Evolutionary conservation across 2,113 vertebrate genomes (phyloP).

Genomic region (Oryzias melastigma): DNA sequence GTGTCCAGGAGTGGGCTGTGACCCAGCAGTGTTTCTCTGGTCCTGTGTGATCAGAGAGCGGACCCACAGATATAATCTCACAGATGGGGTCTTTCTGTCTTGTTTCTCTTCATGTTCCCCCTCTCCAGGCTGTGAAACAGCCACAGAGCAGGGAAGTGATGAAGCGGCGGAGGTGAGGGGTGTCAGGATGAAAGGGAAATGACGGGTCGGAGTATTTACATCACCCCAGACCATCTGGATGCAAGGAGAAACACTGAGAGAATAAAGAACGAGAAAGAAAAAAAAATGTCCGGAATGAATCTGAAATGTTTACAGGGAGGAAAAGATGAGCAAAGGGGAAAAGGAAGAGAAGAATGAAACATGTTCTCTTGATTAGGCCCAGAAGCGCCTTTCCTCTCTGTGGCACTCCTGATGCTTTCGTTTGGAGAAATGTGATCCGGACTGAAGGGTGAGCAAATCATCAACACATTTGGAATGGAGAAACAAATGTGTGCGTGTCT

Average conservation of each 20-base stretch:
- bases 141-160: slow-evolving; percentile 28
- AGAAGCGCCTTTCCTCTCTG: slow-evolving; percentile 34
- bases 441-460: slow-evolving; percentile 49
- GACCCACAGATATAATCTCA: slow-evolving; percentile 5
- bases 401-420: slow-evolving; percentile 26
- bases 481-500: background rate
- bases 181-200: slow-evolving; percentile 16
- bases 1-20: background rate
- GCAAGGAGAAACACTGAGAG: slow-evolving; percentile 14
- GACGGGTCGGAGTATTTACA: slow-evolving; percentile 58
- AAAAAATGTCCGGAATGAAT: slow-evolving; percentile 7
- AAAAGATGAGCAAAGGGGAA: slow-evolving; percentile 21
- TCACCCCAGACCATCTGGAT: slow-evolving; percentile 48
- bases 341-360: slow-evolving; percentile 27
- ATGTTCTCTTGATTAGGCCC: slow-evolving; percentile 30
- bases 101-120: background rate
- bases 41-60: slow-evolving; percentile 11
- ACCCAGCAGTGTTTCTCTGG: slow-evolving; percentile 16
- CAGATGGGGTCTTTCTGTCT: slow-evolving; percentile 6
- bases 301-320: slow-evolving; percentile 17
- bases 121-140: slow-evolving; percentile 43
- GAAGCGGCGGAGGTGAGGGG: slow-evolving; percentile 20
- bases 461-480: slow-evolving; percentile 47
- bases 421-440: slow-evolving; percentile 49
- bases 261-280: slow-evolving; percentile 1